Evolutionary conservation across 2,797 vertebrate genomes (phyloP), one percentile per base, ranked within the genome.

Genomic region (Gorsachius magnificus): DNA sequence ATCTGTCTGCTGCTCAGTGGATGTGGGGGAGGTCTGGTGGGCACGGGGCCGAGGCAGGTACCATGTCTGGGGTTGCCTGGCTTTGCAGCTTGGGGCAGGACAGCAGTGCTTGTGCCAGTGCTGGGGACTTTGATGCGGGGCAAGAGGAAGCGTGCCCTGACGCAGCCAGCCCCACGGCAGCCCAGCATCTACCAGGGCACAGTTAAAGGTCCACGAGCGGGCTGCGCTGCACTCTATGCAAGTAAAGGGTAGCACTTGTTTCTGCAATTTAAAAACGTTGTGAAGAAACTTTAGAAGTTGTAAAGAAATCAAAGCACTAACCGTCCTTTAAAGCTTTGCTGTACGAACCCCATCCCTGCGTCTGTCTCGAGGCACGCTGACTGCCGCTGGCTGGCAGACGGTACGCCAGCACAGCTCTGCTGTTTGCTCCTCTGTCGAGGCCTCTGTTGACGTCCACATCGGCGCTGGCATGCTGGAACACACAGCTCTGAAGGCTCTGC

Each of bases 381-480:
- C 9, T 10, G 69, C 18, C 15, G 25, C 68, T 78, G 74, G 8
- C 35, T 25, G 63, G 75, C 50, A 36, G 58, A 28, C 50, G 50
- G 38, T 9, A 7, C 5, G 0, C 29, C 22, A 16, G 35, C 33
- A 18, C 41, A 35, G 29, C 18, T 3, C 22, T 5, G 6, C 13
- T 13, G 13, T 56, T 18, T 35, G n/a, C 21, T n/a, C 33, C 56
- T 24, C 56, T 61, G 64, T 11, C 56, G 12, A 31, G 31, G 72
- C 45, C 35, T 72, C 41, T 61, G 48, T 17, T 24, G 19, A 16
- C 0, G 1, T 28, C 72, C 58, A 4, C 0, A 0, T 13, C 65
- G 22, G 10, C 4, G 3, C 33, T 6, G 14, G 38, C 33, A 29
- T 29, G 3, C 25, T 20, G 51, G 20, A 35, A 61, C 1, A 3